Base-by-base conservation (phyloP, 2,113 vertebrate genomes). In the Gallinago media region DNA sequence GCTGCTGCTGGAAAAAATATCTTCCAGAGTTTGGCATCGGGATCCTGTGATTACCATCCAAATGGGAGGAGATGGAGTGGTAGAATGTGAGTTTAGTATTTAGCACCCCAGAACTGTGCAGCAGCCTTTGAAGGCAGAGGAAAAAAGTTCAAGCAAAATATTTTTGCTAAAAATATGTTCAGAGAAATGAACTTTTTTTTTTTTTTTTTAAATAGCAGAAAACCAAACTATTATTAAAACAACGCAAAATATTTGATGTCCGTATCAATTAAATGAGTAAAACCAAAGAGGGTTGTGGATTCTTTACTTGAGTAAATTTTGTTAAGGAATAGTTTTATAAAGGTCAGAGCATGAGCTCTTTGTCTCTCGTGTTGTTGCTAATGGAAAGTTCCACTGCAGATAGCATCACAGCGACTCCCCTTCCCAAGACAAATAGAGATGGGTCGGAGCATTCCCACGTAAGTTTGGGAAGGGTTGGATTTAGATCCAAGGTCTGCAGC, bases 1-100 rank as follows among this genome's bases (percentile, higher is more conserved):
- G 98, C 98, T 94, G 96, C 98, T 98, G 97, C 96, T 98, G 98
- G 98, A 98, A 98, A 98, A 98, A 98, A 98, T 98, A 98, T 98
- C 98, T 98, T 98, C 97, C 97, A 93, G 96, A 97, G 97, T 98
- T 98, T 98, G 98, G 98, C 98, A 98, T 96, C 95, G 75, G 9
- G 93, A 91, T 95, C 95, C 95, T 97, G 92, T 96, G 98, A 98
- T 97, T 98, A 96, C 98, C 97, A 96, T 96, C 97, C 97, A 81
- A 97, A 97, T 93, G 97, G 97, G 97, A 97, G 97, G 97, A 95
- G 97, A 96, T 94, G 97, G 98, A 97, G 96, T 96, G 95, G 98
- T 84, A 49, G 96, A 98, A 98, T 97, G 96, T 86, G 94, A 92
- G 96, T 97, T 97, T 97, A 95, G 87, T 96, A 86, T 97, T 97